Conservation (phyloP, 1,140 invertebrate species). For the Nasonia vitripennis region DNA sequence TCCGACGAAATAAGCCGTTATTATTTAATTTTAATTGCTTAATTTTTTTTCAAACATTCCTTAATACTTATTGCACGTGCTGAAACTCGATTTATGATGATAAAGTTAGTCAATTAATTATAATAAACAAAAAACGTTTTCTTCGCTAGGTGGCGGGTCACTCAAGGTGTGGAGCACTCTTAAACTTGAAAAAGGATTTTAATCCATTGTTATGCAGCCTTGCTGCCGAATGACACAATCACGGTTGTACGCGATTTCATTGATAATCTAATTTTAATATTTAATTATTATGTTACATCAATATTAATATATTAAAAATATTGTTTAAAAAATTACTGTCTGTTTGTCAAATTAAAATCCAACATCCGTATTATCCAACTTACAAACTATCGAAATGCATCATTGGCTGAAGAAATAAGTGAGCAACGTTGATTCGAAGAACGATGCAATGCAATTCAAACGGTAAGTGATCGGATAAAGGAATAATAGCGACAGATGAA, state of each 20-base stretch:
- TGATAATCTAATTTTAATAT: constrained; percentile 53
- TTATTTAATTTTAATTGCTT: no score
- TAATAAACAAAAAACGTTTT: no score
- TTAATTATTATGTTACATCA: constrained; percentile 53
- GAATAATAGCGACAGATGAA: not conserved
- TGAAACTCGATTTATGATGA: no score
- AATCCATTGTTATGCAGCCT: constrained; percentile 49
- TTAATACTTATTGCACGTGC: no score
- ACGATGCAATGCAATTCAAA: not conserved
- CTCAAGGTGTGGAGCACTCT: no score
- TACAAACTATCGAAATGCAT: not conserved
- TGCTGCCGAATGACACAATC: constrained; percentile 34
- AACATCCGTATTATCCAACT: not conserved
- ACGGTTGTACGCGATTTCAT: constrained; percentile 46
- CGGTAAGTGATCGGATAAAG: not conserved
- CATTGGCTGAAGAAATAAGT: not conserved
- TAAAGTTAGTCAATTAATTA: no score
- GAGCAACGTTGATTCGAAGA: not conserved
- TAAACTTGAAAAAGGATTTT: constrained; percentile 33
- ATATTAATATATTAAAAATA: constrained; percentile 57
- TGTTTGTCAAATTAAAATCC: not conserved
- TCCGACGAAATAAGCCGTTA: no score
- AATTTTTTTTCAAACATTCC: no score
- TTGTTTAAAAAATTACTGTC: constrained; percentile 46
- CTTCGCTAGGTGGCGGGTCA: no score